phyloP scores from a whole-genome alignment of 2,113 vertebrate genomes.

The Colius striatus region DNA sequence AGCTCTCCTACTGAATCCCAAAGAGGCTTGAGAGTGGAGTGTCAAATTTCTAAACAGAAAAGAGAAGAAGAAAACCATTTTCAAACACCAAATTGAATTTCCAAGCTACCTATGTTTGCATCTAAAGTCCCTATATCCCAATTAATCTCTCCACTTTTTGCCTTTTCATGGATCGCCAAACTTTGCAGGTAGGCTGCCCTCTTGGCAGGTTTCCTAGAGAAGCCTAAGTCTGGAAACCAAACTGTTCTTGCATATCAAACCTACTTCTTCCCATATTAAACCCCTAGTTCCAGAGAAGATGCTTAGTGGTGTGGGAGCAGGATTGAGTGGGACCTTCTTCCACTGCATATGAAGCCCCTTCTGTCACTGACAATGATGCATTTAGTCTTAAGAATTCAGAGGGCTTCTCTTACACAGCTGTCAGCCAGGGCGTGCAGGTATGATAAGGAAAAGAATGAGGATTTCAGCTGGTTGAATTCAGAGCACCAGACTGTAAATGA shows the following conservation, averaged over 20 bases:
- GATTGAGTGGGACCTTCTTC: background rate
- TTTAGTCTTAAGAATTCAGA: background rate
- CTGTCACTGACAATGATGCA: background rate
- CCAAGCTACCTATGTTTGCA: rapidly evolving
- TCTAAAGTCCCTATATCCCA: background rate
- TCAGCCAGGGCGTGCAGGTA: background rate
- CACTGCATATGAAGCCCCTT: background rate
- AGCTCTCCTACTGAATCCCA: background rate
- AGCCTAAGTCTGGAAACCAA: background rate
- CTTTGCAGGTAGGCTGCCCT: background rate
- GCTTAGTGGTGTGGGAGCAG: background rate
- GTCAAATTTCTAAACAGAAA: background rate
- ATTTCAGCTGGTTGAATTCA: background rate
- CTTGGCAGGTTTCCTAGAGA: background rate
- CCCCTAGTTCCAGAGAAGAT: background rate
- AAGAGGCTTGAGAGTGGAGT: background rate
- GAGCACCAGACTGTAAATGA: slow-evolving; percentile 3
- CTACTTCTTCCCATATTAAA: rapidly evolving
- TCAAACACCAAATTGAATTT: background rate
- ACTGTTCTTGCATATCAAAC: background rate
- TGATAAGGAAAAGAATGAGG: background rate
- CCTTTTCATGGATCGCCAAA: rapidly evolving
- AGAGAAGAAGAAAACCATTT: background rate
- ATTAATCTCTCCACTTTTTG: background rate
- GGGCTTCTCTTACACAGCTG: background rate